phyloP scores from a whole-genome alignment of 2,888 invertebrate genomes.

The Xestia sexstrigata region DNA sequence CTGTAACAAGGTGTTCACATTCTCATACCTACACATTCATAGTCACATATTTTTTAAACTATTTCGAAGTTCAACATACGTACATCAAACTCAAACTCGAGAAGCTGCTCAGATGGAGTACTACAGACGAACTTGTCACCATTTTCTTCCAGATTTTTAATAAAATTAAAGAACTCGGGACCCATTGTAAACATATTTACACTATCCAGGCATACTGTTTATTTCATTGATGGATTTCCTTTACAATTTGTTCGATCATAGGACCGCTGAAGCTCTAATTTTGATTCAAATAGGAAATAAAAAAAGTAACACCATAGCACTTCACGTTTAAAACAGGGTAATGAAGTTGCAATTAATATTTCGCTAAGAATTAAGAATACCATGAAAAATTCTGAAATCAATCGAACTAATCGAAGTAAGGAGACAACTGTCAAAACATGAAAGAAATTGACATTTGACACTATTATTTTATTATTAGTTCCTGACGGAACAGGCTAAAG shows the following conservation, averaged over 20 bases:
- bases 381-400: not conserved
- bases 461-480: too few relatives aligned
- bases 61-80: constrained; percentile 54
- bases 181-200: constrained; percentile 82
- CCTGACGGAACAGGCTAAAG: too few relatives aligned
- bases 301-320: not conserved
- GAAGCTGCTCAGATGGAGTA: constrained; percentile 77
- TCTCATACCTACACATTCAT: not conserved
- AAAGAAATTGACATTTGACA: not conserved
- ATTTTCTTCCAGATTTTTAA: constrained; percentile 86
- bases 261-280: not conserved
- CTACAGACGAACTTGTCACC: constrained; percentile 81
- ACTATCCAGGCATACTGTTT: not conserved
- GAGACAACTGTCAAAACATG: constrained; percentile 13
- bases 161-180: constrained; percentile 82
- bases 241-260: constrained; percentile 8
- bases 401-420: not conserved
- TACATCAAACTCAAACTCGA: constrained; percentile 87
- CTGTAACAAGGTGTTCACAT: constrained; percentile 83
- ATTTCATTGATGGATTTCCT: not conserved
- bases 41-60: not conserved
- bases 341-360: not conserved
- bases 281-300: not conserved
- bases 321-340: not conserved
- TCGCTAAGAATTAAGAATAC: not conserved